Percentiles rank a stretch among this genome's conserved stretches.
These are phyloP conservation scores for Cylloceria caligata DNA, from an alignment of 2,888 invertebrate species.

Conservation along the genomic window DNA sequence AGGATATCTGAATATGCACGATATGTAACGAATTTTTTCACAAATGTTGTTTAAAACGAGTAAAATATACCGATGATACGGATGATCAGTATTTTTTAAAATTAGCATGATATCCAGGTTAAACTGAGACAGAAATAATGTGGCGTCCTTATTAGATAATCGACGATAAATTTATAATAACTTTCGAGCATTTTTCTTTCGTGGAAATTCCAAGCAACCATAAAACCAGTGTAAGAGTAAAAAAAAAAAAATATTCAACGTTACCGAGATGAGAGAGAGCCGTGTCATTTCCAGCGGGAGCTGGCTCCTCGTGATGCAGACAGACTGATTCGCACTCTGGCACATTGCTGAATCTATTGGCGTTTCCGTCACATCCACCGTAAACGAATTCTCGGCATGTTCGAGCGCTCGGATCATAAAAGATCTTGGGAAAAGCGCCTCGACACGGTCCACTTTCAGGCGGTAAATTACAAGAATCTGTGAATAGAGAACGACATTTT, in stretches of 20 bases:
- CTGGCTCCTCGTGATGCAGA: conserved; percentile 87
- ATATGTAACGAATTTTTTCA: too few relatives aligned
- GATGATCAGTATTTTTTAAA: too few relatives aligned
- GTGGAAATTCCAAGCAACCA: not conserved
- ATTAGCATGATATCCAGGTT: not conserved
- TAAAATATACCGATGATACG: too few relatives aligned
- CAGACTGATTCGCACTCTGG: conserved; percentile 92
- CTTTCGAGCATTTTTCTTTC: not conserved
- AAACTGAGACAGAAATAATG: not conserved
- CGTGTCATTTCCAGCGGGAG: conserved; percentile 83
- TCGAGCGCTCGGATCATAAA: conserved; percentile 88
- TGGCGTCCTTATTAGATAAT: not conserved
- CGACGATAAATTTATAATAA: not conserved
- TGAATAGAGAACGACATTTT: conserved; percentile 37
- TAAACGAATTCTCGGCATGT: conserved; percentile 90
- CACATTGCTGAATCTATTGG: conserved; percentile 92
- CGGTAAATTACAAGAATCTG: conserved; percentile 90
- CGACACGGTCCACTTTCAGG: conserved; percentile 90
- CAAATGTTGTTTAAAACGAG: too few relatives aligned
- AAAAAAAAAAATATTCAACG: conserved; percentile 11
- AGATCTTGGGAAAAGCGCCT: conserved; percentile 88
- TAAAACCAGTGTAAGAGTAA: not conserved
- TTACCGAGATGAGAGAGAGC: conserved; percentile 81
- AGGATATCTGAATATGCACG: too few relatives aligned
- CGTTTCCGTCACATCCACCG: conserved; percentile 94